Conservation (phyloP, 2,797 vertebrate species). For the Dromococcyx pavoninus region DNA sequence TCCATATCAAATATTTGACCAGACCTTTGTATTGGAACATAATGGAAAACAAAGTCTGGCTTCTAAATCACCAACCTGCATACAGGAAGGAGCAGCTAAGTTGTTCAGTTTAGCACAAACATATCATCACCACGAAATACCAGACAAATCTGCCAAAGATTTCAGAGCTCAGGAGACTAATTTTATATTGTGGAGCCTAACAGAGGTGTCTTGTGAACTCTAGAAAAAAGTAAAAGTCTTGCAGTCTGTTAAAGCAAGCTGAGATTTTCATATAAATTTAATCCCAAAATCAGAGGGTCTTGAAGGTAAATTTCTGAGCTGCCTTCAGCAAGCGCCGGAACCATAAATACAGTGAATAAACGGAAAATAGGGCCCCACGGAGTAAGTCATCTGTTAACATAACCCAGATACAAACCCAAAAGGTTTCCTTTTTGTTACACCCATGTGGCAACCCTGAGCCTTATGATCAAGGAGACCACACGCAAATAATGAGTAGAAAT, state of each 20-base stretch:
- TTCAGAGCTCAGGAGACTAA: not conserved
- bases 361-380: not conserved
- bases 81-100: not conserved
- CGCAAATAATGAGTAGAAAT: not conserved
- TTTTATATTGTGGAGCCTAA: not conserved
- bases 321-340: not conserved
- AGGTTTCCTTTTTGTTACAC: not conserved
- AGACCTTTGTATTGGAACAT: not conserved
- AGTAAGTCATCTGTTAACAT: not conserved
- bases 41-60: not conserved
- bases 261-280: not conserved
- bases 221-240: not conserved
- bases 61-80: not conserved
- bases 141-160: not conserved
- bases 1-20: not conserved
- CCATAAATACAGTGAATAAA: not conserved
- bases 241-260: not conserved
- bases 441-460: not conserved
- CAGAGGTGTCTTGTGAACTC: not conserved
- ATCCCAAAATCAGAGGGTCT: not conserved
- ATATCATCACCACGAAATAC: not conserved
- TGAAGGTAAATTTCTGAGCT: not conserved
- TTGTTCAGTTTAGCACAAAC: not conserved
- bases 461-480: not conserved
- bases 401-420: not conserved